Evolutionary conservation across 2,113 vertebrate species (phyloP).

Genomic region (Delphinapterus leucas): DNA sequence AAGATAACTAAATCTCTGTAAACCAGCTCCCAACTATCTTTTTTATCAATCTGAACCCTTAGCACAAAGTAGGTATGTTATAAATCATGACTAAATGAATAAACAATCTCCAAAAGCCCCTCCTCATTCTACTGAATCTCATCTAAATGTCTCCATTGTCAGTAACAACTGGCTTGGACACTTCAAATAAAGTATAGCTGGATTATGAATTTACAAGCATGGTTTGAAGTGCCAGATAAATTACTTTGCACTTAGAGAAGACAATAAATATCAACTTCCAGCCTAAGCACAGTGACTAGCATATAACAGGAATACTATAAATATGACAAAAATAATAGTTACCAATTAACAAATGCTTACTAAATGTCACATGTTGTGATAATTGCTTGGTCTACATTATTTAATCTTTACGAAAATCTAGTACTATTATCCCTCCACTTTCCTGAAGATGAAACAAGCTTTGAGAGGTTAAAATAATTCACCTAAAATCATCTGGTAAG

Average conservation of each 20-base stretch:
- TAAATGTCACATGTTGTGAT: constrained; percentile 6
- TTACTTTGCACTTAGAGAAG: constrained; percentile 20
- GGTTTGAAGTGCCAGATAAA: constrained; percentile 27
- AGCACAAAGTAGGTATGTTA: constrained; percentile 34
- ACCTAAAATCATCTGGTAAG: background rate
- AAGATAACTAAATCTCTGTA: constrained; percentile 28
- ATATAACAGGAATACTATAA: constrained; percentile 27
- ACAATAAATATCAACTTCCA: constrained; percentile 22
- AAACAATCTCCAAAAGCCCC: constrained; percentile 13
- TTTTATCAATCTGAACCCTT: constrained; percentile 41
- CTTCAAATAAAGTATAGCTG: background rate
- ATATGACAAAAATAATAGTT: background rate
- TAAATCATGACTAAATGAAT: constrained; percentile 44
- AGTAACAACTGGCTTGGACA: background rate
- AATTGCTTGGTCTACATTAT: background rate
- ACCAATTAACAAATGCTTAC: constrained; percentile 31
- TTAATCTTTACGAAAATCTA: constrained; percentile 15
- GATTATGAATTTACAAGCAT: constrained; percentile 17
- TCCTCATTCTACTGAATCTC: background rate
- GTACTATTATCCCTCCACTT: background rate
- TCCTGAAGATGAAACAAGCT: constrained; percentile 10
- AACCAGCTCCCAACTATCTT: constrained; percentile 15
- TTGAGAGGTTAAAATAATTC: constrained; percentile 33
- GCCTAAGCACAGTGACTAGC: background rate
- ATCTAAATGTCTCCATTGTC: constrained; percentile 7